Evolutionary conservation across 2,797 vertebrate genomes (phyloP).

Genomic region (Micromesistius poutassou): DNA sequence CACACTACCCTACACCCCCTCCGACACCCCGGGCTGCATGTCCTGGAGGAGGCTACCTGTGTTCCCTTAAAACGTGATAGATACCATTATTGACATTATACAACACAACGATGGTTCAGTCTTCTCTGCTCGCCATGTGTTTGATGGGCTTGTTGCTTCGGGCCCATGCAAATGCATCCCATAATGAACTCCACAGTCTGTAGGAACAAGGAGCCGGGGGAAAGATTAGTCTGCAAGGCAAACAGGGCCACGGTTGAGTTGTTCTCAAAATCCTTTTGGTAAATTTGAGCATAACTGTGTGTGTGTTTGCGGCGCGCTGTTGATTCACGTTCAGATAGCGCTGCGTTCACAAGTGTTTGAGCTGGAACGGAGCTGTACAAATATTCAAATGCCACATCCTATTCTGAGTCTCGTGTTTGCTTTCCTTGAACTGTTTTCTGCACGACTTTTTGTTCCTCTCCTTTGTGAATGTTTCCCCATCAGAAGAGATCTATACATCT

Average conservation of each 20-base stretch:
- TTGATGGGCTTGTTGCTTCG: slow-evolving; percentile 34
- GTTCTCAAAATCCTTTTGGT: slow-evolving; percentile 14
- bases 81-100: too few species aligned
- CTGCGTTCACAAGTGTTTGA: not conserved
- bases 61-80: too few species aligned
- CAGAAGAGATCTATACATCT: not conserved
- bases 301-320: not conserved
- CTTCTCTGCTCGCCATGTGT: not conserved
- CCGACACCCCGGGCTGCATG: too few species aligned
- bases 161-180: slow-evolving; percentile 45
- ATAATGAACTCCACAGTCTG: slow-evolving; percentile 40
- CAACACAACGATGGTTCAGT: too few species aligned
- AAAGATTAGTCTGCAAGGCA: slow-evolving; percentile 33
- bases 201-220: slow-evolving; percentile 23
- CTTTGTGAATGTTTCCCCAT: not conserved
- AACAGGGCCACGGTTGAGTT: slow-evolving; percentile 26
- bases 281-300: slow-evolving; percentile 8
- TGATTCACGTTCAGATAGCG: not conserved
- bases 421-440: not conserved
- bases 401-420: not conserved
- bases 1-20: too few species aligned
- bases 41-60: too few species aligned
- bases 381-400: slow-evolving; percentile 5
- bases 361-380: not conserved
- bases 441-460: not conserved